Evolutionary conservation across 2,113 vertebrate genomes (phyloP).

Genomic region (Delphinapterus leucas): DNA sequence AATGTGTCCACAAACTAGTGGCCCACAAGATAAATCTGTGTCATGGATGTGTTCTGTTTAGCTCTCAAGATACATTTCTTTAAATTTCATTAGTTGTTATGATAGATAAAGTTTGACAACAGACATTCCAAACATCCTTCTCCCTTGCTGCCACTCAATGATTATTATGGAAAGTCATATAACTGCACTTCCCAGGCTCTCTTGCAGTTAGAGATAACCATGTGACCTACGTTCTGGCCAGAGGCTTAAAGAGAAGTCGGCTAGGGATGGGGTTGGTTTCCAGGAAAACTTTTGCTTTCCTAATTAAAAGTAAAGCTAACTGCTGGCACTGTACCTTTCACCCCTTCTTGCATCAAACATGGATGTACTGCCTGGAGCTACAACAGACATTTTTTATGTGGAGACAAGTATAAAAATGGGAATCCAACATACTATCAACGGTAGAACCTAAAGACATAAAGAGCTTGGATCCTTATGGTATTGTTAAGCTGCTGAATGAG

Average conservation of each 20-base stretch:
- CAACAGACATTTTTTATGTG: neutral
- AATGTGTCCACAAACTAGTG: neutral
- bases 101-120: neutral
- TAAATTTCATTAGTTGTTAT: neutral
- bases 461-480: neutral
- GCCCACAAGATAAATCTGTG: neutral
- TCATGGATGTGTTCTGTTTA: neutral
- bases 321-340: neutral
- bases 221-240: neutral
- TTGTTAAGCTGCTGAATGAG: neutral
- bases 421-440: neutral
- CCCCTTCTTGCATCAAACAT: neutral
- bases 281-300: neutral
- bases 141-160: neutral
- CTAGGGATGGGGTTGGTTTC: neutral
- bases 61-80: slow-evolving; percentile 20
- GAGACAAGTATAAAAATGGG: slow-evolving; percentile 24
- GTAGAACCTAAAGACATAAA: neutral
- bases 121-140: slow-evolving; percentile 25
- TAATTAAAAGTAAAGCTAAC: neutral
- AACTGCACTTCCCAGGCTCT: neutral
- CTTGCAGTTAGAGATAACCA: neutral
- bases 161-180: slow-evolving; percentile 19
- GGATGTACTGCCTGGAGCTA: neutral
- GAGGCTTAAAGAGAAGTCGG: neutral